These are phyloP conservation scores for Hormaphis cornu DNA, from an alignment of 1,140 invertebrate species.

Conservation along the genomic window DNA sequence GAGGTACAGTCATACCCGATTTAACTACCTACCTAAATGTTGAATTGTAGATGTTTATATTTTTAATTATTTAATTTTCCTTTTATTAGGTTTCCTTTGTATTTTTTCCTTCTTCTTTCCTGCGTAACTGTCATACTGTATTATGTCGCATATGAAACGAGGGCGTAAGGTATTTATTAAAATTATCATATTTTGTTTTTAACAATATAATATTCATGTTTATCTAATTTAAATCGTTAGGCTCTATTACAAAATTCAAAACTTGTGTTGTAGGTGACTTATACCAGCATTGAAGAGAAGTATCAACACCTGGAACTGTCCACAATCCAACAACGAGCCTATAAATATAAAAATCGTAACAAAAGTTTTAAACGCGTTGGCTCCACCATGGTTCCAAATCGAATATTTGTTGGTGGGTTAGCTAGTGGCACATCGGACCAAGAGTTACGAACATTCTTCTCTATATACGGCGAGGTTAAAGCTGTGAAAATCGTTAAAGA, in stretches of 20 bases:
- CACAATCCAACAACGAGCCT: neutral
- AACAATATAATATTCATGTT: neutral
- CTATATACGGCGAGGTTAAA: conserved; percentile 79
- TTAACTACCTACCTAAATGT: too few relatives aligned
- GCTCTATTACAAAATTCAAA: neutral
- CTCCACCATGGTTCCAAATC: conserved; percentile 65
- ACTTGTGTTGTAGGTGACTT: neutral
- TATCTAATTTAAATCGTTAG: neutral
- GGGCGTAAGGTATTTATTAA: conserved; percentile 4
- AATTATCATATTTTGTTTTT: neutral
- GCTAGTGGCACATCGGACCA: conserved; percentile 74
- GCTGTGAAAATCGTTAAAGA: conserved; percentile 91
- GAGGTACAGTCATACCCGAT: too few relatives aligned
- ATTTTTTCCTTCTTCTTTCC: conserved; percentile 15
- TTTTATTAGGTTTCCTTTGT: conserved; percentile 25
- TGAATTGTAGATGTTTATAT: too few relatives aligned
- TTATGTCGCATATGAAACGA: conserved; percentile 26
- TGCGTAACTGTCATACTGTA: conserved; percentile 2
- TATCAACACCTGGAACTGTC: conserved; percentile 6
- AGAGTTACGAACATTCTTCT: conserved; percentile 72
- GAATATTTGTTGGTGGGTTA: conserved; percentile 92
- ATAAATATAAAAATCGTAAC: neutral
- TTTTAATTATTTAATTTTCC: conserved; percentile 21
- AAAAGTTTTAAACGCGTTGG: neutral
- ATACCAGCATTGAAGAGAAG: neutral